Evolutionary conservation across 2,888 invertebrate genomes (phyloP).

Genomic region (Cryptosula pallasiana): DNA sequence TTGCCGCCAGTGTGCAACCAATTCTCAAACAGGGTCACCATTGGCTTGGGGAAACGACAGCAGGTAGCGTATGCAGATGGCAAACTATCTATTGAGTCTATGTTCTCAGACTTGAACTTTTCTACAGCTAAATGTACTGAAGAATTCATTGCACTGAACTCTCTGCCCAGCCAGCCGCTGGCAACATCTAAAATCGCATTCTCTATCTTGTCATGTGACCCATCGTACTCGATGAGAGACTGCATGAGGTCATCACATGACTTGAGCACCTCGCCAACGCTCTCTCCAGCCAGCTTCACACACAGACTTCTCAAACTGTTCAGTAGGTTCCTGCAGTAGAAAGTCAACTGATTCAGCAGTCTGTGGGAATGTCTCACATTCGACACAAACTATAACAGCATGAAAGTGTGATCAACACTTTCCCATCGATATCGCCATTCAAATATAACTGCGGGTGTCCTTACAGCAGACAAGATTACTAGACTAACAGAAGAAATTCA

Average conservation of each 20-base stretch:
- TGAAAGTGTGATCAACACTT: too few relatives aligned
- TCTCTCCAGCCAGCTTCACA: not conserved
- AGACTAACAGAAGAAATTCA: too few relatives aligned
- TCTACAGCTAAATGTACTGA: constrained; percentile 32
- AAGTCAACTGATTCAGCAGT: too few relatives aligned
- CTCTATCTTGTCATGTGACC: not conserved
- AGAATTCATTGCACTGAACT: constrained; percentile 33
- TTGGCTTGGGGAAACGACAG: not conserved
- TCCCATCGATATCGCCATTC: too few relatives aligned
- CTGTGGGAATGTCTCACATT: too few relatives aligned
- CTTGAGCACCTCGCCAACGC: not conserved
- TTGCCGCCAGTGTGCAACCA: not conserved
- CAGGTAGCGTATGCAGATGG: constrained; percentile 28
- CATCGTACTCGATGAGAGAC: not conserved
- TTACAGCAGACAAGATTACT: too few relatives aligned
- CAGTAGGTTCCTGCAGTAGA: not conserved
- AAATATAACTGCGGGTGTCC: too few relatives aligned
- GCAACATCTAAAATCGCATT: constrained; percentile 27
- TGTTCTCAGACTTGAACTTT: constrained; percentile 35
- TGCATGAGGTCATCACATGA: not conserved
- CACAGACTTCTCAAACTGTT: constrained; percentile 16
- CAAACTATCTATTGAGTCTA: constrained; percentile 35
- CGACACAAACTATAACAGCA: too few relatives aligned
- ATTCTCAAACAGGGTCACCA: not conserved
- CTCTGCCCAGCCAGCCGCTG: constrained; percentile 37